A percentile compares a stretch with the other conserved stretches of the same genome.
Evolutionary conservation across 2,888 invertebrate genomes (phyloP).

Genomic region (Ceramica pisi): DNA sequence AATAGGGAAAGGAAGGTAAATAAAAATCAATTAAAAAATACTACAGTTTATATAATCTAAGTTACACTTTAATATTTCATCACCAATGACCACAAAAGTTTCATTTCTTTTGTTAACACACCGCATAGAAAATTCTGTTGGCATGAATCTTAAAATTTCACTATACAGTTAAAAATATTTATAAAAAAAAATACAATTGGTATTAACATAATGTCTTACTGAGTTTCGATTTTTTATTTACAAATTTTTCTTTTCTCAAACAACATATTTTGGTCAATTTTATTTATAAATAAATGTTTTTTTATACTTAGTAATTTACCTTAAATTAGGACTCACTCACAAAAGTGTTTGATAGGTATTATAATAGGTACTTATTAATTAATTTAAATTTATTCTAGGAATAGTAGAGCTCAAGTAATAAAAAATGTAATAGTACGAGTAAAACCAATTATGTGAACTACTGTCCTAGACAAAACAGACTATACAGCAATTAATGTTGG

Average conservation of each 20-base stretch:
- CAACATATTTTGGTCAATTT: slow-evolving; percentile 88
- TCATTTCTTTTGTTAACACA: slow-evolving; percentile 85
- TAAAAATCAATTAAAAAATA: slow-evolving; percentile 84
- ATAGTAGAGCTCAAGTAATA: slow-evolving; percentile 46
- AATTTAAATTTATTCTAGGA: slow-evolving; percentile 56
- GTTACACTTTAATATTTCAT: slow-evolving; percentile 89
- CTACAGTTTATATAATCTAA: slow-evolving; percentile 90
- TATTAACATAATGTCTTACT: slow-evolving; percentile 83
- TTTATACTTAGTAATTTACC: slow-evolving; percentile 68
- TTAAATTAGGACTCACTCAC: slow-evolving; percentile 70
- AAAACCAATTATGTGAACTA: slow-evolving; percentile 67
- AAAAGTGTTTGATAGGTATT: slow-evolving; percentile 69
- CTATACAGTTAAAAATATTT: slow-evolving; percentile 78
- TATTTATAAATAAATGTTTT: slow-evolving; percentile 80
- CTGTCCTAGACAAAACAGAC: slow-evolving; percentile 63
- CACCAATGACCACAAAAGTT: slow-evolving; percentile 90
- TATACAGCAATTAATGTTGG: slow-evolving; percentile 71
- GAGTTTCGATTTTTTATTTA: slow-evolving; percentile 79
- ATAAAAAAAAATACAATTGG: slow-evolving; percentile 78
- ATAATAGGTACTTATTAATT: slow-evolving; percentile 33
- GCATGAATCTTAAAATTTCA: slow-evolving; percentile 82
- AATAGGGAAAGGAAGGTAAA: slow-evolving; percentile 58
- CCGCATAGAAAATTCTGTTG: slow-evolving; percentile 73
- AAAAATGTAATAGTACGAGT: slow-evolving; percentile 49
- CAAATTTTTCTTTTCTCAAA: slow-evolving; percentile 82